phyloP scores from a whole-genome alignment of 2,888 invertebrate genomes.

The Cheilosia grossa region DNA sequence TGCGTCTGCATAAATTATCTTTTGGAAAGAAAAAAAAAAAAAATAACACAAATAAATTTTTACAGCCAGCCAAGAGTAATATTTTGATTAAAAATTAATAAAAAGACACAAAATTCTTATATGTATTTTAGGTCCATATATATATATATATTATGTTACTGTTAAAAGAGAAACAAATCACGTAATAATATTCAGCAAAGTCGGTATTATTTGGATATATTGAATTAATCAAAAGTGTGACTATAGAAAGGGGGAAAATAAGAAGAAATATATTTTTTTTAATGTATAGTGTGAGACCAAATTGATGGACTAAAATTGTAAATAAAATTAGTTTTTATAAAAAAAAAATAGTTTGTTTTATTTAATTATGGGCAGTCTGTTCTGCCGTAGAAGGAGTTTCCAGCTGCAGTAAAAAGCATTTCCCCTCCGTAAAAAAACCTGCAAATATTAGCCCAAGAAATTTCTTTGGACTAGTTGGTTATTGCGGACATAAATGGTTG shows the following conservation, averaged over 20 bases:
- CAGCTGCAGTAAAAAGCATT: too few relatives aligned
- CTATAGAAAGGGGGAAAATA: constrained; percentile 39
- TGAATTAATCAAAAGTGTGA: constrained; percentile 62
- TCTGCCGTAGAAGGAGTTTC: too few relatives aligned
- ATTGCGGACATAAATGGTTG: too few relatives aligned
- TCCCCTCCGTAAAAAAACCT: too few relatives aligned
- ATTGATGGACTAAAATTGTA: constrained; percentile 73
- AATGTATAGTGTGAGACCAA: constrained; percentile 70
- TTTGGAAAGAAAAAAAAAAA: constrained; percentile 20
- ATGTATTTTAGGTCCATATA: constrained; percentile 66
- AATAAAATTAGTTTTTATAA: constrained; percentile 75
- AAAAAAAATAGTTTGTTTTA: constrained; percentile 28
- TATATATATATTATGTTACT: constrained; percentile 68
- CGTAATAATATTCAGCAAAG: constrained; percentile 62
- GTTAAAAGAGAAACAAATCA: constrained; percentile 48
- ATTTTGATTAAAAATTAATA: constrained; percentile 43
- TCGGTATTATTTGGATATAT: constrained; percentile 65
- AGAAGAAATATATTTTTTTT: constrained; percentile 42
- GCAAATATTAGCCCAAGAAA: too few relatives aligned
- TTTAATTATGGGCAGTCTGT: neutral
- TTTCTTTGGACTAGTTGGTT: too few relatives aligned
- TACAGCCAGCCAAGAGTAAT: constrained; percentile 62
- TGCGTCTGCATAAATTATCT: constrained; percentile 85
- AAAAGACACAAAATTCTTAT: constrained; percentile 68
- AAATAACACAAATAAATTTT: constrained; percentile 32